Evolutionary conservation across 2,888 invertebrate genomes (phyloP).

Genomic region (Platycheirus albimanus): DNA sequence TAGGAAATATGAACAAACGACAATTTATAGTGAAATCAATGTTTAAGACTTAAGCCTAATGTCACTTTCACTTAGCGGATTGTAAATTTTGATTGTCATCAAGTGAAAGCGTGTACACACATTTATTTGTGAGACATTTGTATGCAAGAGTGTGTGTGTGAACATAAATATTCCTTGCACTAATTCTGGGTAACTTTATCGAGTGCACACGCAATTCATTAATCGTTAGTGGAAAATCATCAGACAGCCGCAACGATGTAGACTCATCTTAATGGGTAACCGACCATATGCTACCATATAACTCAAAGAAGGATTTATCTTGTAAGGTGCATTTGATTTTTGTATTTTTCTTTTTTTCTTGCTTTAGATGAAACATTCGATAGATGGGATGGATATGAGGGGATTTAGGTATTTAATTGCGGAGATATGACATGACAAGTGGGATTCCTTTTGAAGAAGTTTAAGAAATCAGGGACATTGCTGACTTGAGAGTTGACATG

Average conservation of each 20-base stretch:
- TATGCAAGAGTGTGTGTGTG: neutral
- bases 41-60: constrained; percentile 51
- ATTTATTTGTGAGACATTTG: constrained; percentile 6
- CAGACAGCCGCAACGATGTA: constrained; percentile 4
- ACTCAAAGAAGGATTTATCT: constrained; percentile 28
- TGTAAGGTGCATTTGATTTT: constrained; percentile 39
- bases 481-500: constrained; percentile 40
- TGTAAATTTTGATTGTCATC: constrained; percentile 69
- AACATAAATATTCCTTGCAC: constrained; percentile 28
- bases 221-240: constrained; percentile 40
- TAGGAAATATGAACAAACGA: constrained; percentile 39
- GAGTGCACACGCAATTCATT: constrained; percentile 56
- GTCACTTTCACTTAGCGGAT: constrained; percentile 73
- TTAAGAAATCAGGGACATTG: constrained; percentile 41
- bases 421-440: constrained; percentile 69
- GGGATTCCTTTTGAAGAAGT: constrained; percentile 34
- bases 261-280: constrained; percentile 51
- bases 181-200: constrained; percentile 62
- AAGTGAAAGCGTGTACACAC: constrained; percentile 57
- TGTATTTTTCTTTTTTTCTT: neutral
- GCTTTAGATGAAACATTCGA: constrained; percentile 4
- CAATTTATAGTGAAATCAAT: constrained; percentile 61
- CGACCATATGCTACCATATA: constrained; percentile 54
- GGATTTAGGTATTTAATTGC: constrained; percentile 59
- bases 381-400: neutral